Conservation (phyloP, 2,888 invertebrate species). For the Lithophane leautieri region DNA sequence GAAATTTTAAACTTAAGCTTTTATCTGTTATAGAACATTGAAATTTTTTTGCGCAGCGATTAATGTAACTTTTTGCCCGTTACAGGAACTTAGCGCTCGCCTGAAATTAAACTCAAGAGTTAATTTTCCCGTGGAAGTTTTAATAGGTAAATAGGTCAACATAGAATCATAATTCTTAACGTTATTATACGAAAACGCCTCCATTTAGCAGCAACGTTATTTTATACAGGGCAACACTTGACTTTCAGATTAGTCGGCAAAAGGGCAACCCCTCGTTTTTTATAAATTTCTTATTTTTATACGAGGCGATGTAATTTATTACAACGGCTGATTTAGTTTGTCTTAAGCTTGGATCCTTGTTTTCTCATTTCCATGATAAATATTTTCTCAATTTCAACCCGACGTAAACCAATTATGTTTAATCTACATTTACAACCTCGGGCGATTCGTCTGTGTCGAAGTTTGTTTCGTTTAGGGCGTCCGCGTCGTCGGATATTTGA, state of each 20-base stretch:
- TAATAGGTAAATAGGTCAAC: conserved; percentile 56
- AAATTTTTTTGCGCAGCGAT: background rate
- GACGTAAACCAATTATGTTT: conserved; percentile 72
- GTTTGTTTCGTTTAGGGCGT: conserved; percentile 53
- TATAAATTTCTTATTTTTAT: conserved; percentile 60
- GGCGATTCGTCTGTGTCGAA: conserved; percentile 48
- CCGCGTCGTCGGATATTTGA: conserved; percentile 15
- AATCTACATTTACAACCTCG: conserved; percentile 69
- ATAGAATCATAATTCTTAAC: conserved; percentile 49
- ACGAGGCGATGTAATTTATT: conserved; percentile 68
- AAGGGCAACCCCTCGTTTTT: conserved; percentile 48
- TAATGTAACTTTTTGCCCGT: conserved; percentile 20
- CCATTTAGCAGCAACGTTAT: conserved; percentile 47
- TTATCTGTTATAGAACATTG: conserved; percentile 13
- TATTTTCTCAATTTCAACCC: conserved; percentile 74
- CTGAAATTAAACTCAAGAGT: conserved; percentile 47
- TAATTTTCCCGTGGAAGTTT: conserved; percentile 44
- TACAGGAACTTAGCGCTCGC: conserved; percentile 23
- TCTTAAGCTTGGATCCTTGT: conserved; percentile 68
- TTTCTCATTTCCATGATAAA: conserved; percentile 75
- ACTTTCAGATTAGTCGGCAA: conserved; percentile 50
- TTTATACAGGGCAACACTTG: conserved; percentile 57
- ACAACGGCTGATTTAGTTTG: conserved; percentile 67
- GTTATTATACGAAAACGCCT: conserved; percentile 52
- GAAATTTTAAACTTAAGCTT: conserved; percentile 31